Base-by-base conservation (phyloP, 2,888 invertebrate genomes). In the Athrips mouffetella region DNA sequence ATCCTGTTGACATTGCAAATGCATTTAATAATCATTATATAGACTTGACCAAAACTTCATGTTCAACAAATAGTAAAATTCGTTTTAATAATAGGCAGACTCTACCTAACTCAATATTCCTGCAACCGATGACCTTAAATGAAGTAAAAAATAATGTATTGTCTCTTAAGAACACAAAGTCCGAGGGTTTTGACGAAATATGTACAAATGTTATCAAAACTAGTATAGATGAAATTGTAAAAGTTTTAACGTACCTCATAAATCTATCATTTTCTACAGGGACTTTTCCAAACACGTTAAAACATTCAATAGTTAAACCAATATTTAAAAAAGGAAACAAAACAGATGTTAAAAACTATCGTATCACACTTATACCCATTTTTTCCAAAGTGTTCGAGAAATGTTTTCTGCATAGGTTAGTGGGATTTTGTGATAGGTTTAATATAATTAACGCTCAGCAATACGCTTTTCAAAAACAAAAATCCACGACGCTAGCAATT, bases 371-470 rank as follows among this genome's bases (percentile, higher is more conserved):
- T 1, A 49, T 50, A 18, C 49, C 54, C 1, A 50, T 51, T n/a
- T 37, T 55, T 1, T 53, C 55, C 2, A 55, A 58, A 47, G 16
- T 54, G 5, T 46, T 50, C 13, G 57, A 52, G 13, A 33, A 33
- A 33, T 33, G 33, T 7, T 13, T 33, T 11, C 16, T 33, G 2
- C 33, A 2, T 7, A 33, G 33, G 13, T n/a, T 33, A 2, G 13
- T 11, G 2, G n/a, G 2, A 2, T 33, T 15, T 33, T 33, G 33
- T 33, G 13, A 15, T 11, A 33, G 13, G n/a, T 33, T 7, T 7
- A 13, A 16, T 16, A 11, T 33, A 13, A 33, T 33, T 11, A 33
- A 13, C 7, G 4, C 7, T 1, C 27, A 41, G 16, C 41, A 41
- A 18, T 27, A 27, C 10, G 41, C 23, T 10, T 41, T 25, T 33